A percentile compares a stretch with the other conserved stretches of the same genome.
Evolutionary conservation across 1,140 invertebrate genomes (phyloP).

Genomic region (Bombus consobrinus): DNA sequence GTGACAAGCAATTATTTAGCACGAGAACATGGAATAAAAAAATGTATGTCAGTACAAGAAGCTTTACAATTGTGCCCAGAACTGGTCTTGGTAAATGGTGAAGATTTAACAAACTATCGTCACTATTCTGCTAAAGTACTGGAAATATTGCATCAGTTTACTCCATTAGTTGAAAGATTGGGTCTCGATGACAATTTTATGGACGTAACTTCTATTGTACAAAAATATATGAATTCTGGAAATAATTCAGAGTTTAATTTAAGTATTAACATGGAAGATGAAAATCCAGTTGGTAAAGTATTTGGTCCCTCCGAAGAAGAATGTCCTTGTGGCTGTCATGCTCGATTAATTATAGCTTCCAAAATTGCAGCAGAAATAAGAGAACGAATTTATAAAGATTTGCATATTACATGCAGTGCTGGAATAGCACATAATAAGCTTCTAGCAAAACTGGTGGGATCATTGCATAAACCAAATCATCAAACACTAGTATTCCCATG

Average conservation of each 20-base stretch:
- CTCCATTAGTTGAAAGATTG: slow-evolving; percentile 88
- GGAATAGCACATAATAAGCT: slow-evolving; percentile 93
- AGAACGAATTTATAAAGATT: slow-evolving; percentile 85
- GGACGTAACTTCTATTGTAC: slow-evolving; percentile 88
- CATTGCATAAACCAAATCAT: slow-evolving; percentile 90
- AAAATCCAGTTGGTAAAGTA: slow-evolving; percentile 82
- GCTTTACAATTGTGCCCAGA: slow-evolving; percentile 87
- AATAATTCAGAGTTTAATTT: slow-evolving; percentile 59
- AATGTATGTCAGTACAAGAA: slow-evolving; percentile 88
- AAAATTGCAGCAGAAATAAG: slow-evolving; percentile 89
- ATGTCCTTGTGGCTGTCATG: slow-evolving; percentile 89
- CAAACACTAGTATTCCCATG: slow-evolving; percentile 91
- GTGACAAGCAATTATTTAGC: slow-evolving; percentile 92
- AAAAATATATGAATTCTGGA: slow-evolving; percentile 75
- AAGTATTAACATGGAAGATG: slow-evolving; percentile 71
- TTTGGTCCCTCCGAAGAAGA: slow-evolving; percentile 83
- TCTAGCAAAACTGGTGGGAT: slow-evolving; percentile 90
- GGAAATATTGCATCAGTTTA: slow-evolving; percentile 86
- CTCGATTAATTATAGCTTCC: slow-evolving; percentile 86
- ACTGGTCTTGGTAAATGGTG: slow-evolving; percentile 88
- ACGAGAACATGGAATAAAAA: slow-evolving; percentile 87
- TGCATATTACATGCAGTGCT: slow-evolving; percentile 90
- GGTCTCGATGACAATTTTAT: slow-evolving; percentile 92
- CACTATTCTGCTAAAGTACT: slow-evolving; percentile 88
- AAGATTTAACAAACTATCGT: slow-evolving; percentile 90